Percentiles rank a stretch among this genome's conserved stretches.
Evolutionary conservation across 2,113 vertebrate genomes (phyloP).

Genomic region (Coracopsis vasa): DNA sequence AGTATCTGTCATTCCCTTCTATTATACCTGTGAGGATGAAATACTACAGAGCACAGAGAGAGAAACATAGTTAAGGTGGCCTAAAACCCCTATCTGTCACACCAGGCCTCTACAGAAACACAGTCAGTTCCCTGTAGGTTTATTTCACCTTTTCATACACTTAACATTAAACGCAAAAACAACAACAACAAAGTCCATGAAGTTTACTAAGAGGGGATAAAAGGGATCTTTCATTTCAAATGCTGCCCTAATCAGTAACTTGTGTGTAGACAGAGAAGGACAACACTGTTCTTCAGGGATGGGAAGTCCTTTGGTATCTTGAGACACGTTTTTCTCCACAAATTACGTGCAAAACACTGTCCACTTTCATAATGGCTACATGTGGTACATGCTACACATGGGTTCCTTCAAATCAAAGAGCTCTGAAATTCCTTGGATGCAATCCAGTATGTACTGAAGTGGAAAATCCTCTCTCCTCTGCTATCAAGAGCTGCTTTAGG

Average conservation of each 20-base stretch:
- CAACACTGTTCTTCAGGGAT: background rate
- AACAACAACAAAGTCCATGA: background rate
- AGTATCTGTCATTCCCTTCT: background rate
- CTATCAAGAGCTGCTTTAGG: background rate
- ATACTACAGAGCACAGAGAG: background rate
- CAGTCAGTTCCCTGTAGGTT: background rate
- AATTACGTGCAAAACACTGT: background rate
- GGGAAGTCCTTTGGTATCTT: background rate
- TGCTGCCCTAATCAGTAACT: background rate
- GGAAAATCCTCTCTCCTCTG: slow-evolving; percentile 21
- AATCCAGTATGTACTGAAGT: background rate
- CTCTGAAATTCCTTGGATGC: slow-evolving; percentile 9
- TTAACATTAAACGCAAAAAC: background rate
- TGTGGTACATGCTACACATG: background rate
- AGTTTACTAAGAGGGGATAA: background rate
- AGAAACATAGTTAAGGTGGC: background rate
- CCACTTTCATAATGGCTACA: background rate
- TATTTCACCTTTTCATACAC: background rate
- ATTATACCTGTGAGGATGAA: background rate
- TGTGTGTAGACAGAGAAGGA: background rate
- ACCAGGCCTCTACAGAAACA: background rate
- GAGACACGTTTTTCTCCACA: background rate
- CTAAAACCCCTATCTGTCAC: background rate
- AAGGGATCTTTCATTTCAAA: background rate
- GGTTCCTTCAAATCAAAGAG: background rate